Evolutionary conservation across 1,140 invertebrate genomes (phyloP).

Genomic region (Calephelis virginiensis): DNA sequence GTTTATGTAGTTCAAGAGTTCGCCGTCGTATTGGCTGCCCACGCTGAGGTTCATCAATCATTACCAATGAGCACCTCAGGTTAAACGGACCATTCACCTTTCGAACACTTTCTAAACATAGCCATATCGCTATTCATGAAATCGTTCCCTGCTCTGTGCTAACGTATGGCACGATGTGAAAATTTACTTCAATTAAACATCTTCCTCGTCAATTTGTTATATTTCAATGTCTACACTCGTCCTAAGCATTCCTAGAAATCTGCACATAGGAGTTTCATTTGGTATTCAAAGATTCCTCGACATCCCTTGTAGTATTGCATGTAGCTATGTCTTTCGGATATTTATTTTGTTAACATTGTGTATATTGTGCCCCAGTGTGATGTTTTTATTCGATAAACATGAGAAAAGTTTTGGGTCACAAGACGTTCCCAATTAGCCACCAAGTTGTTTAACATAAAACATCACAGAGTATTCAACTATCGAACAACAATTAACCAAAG

Average conservation of each 20-base stretch:
- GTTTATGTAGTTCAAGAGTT: conserved; percentile 46
- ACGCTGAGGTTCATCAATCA: conserved; percentile 63
- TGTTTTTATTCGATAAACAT: conserved; percentile 9
- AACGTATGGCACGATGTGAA: neutral
- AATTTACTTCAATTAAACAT: neutral
- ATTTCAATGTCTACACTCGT: neutral
- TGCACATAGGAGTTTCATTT: neutral
- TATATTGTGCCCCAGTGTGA: neutral
- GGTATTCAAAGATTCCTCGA: neutral
- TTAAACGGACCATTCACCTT: conserved; percentile 49
- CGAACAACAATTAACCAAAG: conserved; percentile 70
- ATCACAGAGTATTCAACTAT: conserved; percentile 55
- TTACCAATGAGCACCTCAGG: conserved; percentile 48
- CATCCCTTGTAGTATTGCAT: neutral
- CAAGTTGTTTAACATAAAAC: conserved; percentile 24
- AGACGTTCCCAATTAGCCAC: conserved; percentile 17
- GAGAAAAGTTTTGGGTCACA: conserved; percentile 2
- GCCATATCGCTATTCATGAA: conserved; percentile 42
- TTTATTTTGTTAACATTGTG: neutral
- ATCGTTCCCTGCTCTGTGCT: conserved; percentile 32
- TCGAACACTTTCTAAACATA: conserved; percentile 60
- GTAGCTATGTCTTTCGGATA: neutral
- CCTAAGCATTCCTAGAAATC: neutral
- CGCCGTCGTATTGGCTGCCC: conserved; percentile 47
- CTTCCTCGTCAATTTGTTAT: neutral